Base-by-base conservation (phyloP, 2,888 invertebrate species). In the Graphium colonna region DNA sequence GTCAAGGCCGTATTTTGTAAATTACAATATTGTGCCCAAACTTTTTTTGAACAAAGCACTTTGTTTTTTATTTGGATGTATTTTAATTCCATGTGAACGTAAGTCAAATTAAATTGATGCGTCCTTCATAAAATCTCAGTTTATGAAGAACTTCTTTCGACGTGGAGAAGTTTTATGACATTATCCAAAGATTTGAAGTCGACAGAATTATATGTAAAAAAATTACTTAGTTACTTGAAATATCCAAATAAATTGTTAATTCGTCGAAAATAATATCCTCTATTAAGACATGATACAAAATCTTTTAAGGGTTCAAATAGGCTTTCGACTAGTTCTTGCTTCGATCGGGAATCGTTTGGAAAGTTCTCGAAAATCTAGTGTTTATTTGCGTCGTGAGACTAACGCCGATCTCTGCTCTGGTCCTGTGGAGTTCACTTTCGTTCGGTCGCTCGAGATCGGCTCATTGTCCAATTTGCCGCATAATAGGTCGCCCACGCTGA, bases 391-490 rank as follows among this genome's bases (percentile, higher is more conserved):
- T 60, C 26, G 46, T 56, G n/a, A 60, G 55, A 55, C 40, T 57
- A 61, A 59, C 60, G 52, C 56, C 45, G 57, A 55, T 56, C 52
- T 52, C 51, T 21, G n/a, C 21, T 53, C 54, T 54, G 56, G 60
- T 60, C 61, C 55, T 56, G 60, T 48, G 58, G 60, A 66, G 57
- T 68, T 71, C 64, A 62, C 73, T 69, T 75, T 69, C 68, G 64
- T 21, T 21, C 21, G 21, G 65, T 69, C 62, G 64, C 61, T 64
- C 57, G 55, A 59, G 28, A 56, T 52, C 58, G 63, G 63, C 58
- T 68, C 68, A 62, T 64, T 70, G 65, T 73, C 58, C 58, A 62
- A 62, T 65, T 64, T 62, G 57, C 54, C 56, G 45, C 54, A 56
- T 61, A 64, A 64, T 58, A 57, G 50, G 40, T 50, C 55, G 52